Evolutionary conservation across 2,888 invertebrate genomes (phyloP).

Genomic region (Margaritifera margaritifera): DNA sequence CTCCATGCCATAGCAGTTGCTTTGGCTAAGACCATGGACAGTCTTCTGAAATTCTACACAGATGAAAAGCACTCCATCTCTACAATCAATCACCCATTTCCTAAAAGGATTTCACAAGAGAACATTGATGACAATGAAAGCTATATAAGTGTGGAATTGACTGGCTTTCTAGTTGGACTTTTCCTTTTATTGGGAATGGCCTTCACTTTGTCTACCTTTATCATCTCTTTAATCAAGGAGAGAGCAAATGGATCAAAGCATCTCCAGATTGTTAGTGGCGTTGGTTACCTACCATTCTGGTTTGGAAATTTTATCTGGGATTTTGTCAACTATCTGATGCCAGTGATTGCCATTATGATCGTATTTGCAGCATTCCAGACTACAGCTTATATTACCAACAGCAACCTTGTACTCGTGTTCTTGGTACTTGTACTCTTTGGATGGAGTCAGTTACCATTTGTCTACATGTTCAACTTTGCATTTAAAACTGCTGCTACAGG

Average conservation of each 20-base stretch:
- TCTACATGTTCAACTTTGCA: conserved; percentile 81
- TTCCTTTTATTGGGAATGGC: conserved; percentile 66
- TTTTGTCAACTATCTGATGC: conserved; percentile 79
- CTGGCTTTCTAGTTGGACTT: conserved; percentile 54
- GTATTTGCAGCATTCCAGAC: conserved; percentile 81
- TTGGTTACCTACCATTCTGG: conserved; percentile 79
- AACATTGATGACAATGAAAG: conserved; percentile 28
- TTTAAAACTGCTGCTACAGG: conserved; percentile 84
- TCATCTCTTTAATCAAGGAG: conserved; percentile 65
- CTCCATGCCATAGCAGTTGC: conserved; percentile 83
- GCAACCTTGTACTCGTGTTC: conserved; percentile 73
- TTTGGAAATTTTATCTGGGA: conserved; percentile 81
- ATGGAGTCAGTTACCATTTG: conserved; percentile 82
- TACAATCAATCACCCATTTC: conserved; percentile 45
- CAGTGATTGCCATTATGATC: conserved; percentile 77
- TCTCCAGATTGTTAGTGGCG: conserved; percentile 67
- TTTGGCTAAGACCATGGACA: conserved; percentile 73
- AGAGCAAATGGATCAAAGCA: conserved; percentile 59
- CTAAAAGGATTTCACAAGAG: conserved; percentile 30
- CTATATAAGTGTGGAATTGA: conserved; percentile 29
- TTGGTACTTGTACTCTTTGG: conserved; percentile 81
- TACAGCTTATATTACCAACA: conserved; percentile 76
- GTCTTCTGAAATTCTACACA: conserved; percentile 40
- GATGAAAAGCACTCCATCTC: conserved; percentile 25
- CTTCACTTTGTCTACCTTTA: conserved; percentile 65